Percentiles rank a stretch among this genome's conserved stretches.
These are phyloP conservation scores for Falco peregrinus DNA, from an alignment of 2,797 vertebrate genomes.

Conservation along the genomic window DNA sequence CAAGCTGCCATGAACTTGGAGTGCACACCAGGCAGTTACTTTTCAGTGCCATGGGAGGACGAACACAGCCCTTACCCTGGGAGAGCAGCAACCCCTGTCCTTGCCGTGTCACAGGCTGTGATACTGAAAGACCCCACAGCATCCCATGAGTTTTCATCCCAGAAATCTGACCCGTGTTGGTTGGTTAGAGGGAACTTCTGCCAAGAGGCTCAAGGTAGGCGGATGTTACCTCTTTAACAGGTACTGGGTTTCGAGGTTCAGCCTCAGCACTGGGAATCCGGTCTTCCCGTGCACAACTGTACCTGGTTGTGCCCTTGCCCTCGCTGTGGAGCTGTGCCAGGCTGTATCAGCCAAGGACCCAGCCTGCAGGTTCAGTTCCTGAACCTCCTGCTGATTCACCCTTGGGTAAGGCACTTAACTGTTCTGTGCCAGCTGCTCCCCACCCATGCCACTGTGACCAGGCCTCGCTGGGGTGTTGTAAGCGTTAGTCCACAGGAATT, in stretches of 20 bases:
- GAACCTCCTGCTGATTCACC: slow-evolving; percentile 43
- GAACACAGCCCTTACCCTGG: background rate
- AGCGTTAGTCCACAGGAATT: background rate
- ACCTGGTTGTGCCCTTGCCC: background rate
- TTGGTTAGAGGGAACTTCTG: background rate
- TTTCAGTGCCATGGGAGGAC: background rate
- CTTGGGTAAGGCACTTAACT: slow-evolving; percentile 4
- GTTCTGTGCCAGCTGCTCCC: background rate
- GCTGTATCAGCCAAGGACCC: background rate
- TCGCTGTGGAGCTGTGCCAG: background rate
- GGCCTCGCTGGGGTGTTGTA: background rate
- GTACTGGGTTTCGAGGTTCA: background rate
- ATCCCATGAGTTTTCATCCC: background rate
- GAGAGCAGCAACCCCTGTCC: background rate
- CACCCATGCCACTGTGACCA: background rate
- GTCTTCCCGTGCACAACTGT: background rate
- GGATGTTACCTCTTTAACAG: background rate
- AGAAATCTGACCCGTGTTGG: background rate
- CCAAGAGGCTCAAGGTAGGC: background rate
- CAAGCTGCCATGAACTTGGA: no score
- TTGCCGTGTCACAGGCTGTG: background rate
- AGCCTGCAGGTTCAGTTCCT: background rate
- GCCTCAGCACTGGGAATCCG: background rate
- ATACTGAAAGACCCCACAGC: background rate
- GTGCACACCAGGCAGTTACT: background rate